These are phyloP conservation scores for Spea bombifrons DNA, from an alignment of 2,113 vertebrate genomes.

Conservation along the genomic window DNA sequence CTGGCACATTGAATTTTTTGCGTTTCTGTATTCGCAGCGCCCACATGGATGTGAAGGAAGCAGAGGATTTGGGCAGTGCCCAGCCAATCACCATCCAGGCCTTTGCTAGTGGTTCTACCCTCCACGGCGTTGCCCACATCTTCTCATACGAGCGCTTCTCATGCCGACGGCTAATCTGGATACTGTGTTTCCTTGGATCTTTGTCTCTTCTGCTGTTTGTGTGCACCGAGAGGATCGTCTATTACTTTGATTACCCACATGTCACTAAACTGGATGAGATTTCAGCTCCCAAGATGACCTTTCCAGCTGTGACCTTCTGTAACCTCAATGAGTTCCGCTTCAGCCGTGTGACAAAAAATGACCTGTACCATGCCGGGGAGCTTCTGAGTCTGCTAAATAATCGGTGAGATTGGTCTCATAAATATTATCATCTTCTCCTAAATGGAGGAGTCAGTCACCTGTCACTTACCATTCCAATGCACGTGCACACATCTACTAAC, in stretches of 20 bases:
- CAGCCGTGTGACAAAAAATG: constrained; percentile 92
- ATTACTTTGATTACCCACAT: constrained; percentile 95
- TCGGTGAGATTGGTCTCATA: constrained; percentile 71
- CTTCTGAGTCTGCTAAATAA: constrained; percentile 93
- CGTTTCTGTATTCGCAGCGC: constrained; percentile 27
- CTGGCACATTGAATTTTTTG: too few species aligned
- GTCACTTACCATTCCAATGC: background rate
- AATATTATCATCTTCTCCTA: constrained; percentile 5
- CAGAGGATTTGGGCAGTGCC: constrained; percentile 86
- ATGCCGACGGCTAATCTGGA: constrained; percentile 89
- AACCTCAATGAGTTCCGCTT: constrained; percentile 98
- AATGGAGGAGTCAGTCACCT: background rate
- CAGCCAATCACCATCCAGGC: constrained; percentile 86
- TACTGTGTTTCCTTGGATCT: constrained; percentile 89
- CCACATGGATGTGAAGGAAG: constrained; percentile 89
- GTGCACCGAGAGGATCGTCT: constrained; percentile 91
- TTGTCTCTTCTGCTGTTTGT: constrained; percentile 82
- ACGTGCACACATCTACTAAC: background rate
- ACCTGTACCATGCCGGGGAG: constrained; percentile 96
- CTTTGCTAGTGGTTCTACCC: constrained; percentile 94
- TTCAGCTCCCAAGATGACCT: constrained; percentile 78
- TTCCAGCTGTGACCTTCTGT: constrained; percentile 95
- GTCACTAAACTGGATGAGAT: constrained; percentile 97
- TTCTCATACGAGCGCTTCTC: constrained; percentile 93
- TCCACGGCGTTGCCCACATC: constrained; percentile 97